Base-by-base conservation (phyloP, 1,140 invertebrate genomes). In the Drosophila lacteicornis region DNA sequence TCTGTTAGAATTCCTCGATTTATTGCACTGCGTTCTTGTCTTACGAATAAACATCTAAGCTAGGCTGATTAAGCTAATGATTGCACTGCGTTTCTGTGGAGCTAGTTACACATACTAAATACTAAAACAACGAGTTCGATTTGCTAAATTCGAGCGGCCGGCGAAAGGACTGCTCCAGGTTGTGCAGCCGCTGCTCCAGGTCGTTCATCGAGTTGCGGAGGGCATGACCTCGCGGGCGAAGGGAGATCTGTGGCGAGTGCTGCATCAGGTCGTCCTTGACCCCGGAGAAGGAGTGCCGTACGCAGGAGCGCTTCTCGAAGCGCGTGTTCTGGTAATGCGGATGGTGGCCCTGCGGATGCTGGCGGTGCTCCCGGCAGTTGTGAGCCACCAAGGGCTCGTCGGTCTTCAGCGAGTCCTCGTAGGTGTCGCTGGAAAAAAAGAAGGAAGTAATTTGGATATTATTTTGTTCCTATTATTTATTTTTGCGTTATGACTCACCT, bases 341-440 rank as follows among this genome's bases (percentile, higher is more conserved):
- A 62, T 82, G 71, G 19, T 82, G 79, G 15, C 58, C 74, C 38
- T 60, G 66, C 47, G 75, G 68, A 53, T 76, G 69, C 40, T 74
- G 49, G 27, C 81, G 73, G 30, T 84, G 80, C 47, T 95, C 95
- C 75, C 87, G 91, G 13, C 91, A 92, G 42, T 92, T 92, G 70
- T 80, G 79, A 3, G 85, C 73, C 45, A 91, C 84, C 58, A 87
- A 45, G 7, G 83, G 80, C 49, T 92, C 91, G 38, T 92, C 90
- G 38, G 92, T 92, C 56, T 95, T 95, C 42, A 95, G 82, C 0
- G 95, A 95, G 62, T 95, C 95, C 92, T 95, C 95, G 76, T 95
- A 95, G 86, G 95, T 95, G 87, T 94, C 95, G 79, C 95, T 95
- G 82, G 13, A 4, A 3, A 3, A 2, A 3, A 25, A 3, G 22